Conservation (phyloP, 1,140 invertebrate species). For the Pseudomyrmex dendroicus region DNA sequence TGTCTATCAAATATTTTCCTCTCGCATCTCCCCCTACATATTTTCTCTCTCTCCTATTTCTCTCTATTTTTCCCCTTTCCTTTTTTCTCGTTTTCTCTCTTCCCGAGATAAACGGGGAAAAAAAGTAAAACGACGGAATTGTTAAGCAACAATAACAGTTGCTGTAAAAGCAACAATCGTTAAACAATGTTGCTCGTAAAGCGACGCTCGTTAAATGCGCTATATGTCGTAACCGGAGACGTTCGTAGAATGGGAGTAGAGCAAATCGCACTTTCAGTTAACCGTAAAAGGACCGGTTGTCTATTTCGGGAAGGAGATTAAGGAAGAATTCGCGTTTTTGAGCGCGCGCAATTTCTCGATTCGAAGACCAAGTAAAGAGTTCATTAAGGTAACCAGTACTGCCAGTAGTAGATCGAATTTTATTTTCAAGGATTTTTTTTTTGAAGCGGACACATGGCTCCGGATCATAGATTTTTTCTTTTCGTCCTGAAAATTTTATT, state of each 20-base stretch:
- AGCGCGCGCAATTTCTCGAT: conserved; percentile 2
- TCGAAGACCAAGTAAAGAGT: background rate
- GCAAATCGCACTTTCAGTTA: conserved; percentile 45
- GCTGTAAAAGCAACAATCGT: conserved; percentile 36
- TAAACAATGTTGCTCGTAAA: conserved; percentile 54
- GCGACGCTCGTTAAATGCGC: conserved; percentile 33
- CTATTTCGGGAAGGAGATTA: background rate
- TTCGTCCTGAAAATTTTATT: too few species aligned
- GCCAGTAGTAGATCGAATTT: background rate
- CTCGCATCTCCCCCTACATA: background rate
- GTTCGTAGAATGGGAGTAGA: conserved; percentile 29
- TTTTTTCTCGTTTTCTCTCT: background rate
- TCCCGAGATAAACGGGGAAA: background rate
- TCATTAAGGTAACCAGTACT: background rate
- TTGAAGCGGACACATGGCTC: background rate
- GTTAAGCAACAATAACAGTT: background rate
- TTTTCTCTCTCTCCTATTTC: background rate
- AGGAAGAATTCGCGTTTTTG: background rate
- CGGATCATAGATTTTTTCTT: too few species aligned
- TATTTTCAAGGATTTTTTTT: background rate
- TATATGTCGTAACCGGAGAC: conserved; percentile 20
- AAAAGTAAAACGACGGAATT: conserved; percentile 22
- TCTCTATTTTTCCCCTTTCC: background rate
- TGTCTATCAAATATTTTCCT: conserved; percentile 31
- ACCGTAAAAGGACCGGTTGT: conserved; percentile 23